Percentiles rank a stretch among this genome's conserved stretches.
These are phyloP conservation scores for Ctena decussata DNA, from an alignment of 2,888 invertebrate species.

Conservation along the genomic window DNA sequence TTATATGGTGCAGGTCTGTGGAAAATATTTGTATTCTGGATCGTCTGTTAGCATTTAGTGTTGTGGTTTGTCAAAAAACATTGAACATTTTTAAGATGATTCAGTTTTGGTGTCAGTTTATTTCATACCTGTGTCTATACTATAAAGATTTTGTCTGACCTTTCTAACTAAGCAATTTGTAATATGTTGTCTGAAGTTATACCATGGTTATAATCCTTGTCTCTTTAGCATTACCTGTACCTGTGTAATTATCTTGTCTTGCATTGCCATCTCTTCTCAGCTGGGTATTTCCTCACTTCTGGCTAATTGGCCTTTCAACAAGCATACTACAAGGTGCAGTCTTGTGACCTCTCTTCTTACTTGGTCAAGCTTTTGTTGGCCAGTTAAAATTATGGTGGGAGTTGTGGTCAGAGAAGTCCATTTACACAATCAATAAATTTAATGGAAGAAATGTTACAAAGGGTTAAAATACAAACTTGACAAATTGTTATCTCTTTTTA, in stretches of 20 bases:
- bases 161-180: neutral
- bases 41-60: too few species aligned
- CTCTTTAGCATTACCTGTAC: neutral
- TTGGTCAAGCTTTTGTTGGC: neutral
- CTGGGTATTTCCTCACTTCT: neutral
- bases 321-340: neutral
- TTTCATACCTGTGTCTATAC: too few species aligned
- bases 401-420: neutral
- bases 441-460: neutral
- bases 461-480: neutral
- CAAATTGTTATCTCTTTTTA: neutral
- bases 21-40: too few species aligned
- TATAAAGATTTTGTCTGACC: too few species aligned
- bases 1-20: too few species aligned
- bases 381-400: neutral
- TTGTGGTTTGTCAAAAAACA: too few species aligned
- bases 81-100: too few species aligned
- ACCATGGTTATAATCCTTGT: neutral
- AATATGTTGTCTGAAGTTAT: neutral
- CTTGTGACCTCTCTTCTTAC: conserved; percentile 6
- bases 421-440: neutral
- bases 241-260: neutral
- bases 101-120: too few species aligned
- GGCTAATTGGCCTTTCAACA: conserved; percentile 3
- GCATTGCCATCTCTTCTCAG: neutral